These are phyloP conservation scores for Ectobius pallidus DNA, from an alignment of 2,888 invertebrate genomes.

Conservation along the genomic window DNA sequence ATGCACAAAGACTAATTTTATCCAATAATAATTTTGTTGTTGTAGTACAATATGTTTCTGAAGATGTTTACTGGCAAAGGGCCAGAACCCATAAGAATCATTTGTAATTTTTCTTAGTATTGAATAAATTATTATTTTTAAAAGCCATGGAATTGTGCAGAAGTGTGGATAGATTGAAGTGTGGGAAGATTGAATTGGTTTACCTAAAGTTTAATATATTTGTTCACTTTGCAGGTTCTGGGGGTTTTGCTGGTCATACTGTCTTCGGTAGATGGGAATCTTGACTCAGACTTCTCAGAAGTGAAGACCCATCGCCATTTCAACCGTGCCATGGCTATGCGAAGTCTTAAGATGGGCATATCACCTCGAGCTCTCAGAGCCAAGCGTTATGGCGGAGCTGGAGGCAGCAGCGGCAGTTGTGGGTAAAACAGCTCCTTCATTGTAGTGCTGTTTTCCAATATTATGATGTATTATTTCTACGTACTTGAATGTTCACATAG, in stretches of 20 bases:
- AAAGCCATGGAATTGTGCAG: no score
- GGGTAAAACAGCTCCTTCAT: neutral
- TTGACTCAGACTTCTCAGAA: constrained; percentile 52
- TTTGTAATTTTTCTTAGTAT: no score
- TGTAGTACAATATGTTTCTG: no score
- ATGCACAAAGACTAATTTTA: no score
- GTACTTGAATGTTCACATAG: constrained; percentile 24
- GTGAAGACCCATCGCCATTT: constrained; percentile 80
- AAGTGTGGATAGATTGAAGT: no score
- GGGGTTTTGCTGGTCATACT: constrained; percentile 83
- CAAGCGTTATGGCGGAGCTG: constrained; percentile 44
- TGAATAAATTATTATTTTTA: no score
- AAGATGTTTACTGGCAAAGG: no score
- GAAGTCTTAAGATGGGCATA: constrained; percentile 66
- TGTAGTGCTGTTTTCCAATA: neutral
- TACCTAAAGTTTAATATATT: no score
- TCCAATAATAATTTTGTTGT: no score
- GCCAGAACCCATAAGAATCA: no score
- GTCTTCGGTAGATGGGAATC: constrained; percentile 68
- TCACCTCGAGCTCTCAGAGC: constrained; percentile 51
- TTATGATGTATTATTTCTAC: neutral
- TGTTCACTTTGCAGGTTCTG: constrained; percentile 78
- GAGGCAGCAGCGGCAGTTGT: constrained; percentile 4
- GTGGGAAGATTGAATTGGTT: no score
- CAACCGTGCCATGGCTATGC: constrained; percentile 89